Evolutionary conservation across 2,113 vertebrate species (phyloP).

Genomic region (Nicator chloris): DNA sequence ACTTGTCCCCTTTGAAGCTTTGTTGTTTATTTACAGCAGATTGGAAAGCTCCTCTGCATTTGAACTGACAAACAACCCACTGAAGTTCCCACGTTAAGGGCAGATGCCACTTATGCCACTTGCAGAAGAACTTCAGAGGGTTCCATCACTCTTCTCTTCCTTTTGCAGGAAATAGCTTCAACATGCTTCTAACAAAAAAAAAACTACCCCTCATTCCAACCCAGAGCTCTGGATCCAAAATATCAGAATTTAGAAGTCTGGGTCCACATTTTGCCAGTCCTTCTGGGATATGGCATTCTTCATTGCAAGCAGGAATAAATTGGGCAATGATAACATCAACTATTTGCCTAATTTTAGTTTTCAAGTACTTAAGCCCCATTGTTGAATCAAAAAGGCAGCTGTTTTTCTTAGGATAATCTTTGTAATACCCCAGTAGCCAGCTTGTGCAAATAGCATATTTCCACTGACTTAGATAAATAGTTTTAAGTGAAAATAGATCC

Average conservation of each 20-base stretch:
- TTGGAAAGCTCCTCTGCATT: conserved; percentile 12
- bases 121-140: conserved; percentile 19
- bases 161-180: neutral
- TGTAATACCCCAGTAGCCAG: neutral
- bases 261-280: neutral
- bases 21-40: conserved; percentile 41
- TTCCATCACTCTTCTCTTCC: neutral
- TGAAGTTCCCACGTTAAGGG: neutral
- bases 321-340: neutral
- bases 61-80: neutral
- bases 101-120: conserved; percentile 1
- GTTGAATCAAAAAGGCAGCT: neutral
- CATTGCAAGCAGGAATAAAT: neutral
- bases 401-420: neutral
- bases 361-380: neutral
- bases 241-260: neutral
- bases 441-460: neutral
- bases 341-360: neutral
- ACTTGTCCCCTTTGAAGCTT: conserved; percentile 17
- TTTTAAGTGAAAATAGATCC: conserved; percentile 1
- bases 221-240: neutral
- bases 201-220: neutral
- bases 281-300: neutral
- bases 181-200: neutral
- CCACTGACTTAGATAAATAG: neutral